Base-by-base conservation (phyloP, 2,797 vertebrate species). In the Cyprinella venusta region DNA sequence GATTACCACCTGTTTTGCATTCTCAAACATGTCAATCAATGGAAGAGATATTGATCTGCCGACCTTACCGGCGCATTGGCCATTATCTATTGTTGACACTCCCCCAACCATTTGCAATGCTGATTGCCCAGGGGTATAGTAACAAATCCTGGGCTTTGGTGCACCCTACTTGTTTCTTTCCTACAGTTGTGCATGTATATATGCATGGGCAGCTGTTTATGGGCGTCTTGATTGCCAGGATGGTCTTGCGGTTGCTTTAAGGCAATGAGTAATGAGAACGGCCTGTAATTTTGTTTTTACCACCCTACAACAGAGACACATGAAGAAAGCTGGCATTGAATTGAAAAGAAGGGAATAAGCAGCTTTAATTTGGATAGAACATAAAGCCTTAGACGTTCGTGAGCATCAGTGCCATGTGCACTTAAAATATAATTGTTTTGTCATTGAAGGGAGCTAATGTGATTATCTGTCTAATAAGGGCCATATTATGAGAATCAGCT, bases 1-100 rank as follows among this genome's bases (percentile, higher is more conserved):
- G 83, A 82, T 81, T 75, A 67, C 86, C 86, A 85, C 86, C 85
- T 88, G 89, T 88, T 90, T 90, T 90, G 84, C 85, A 87, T 90
- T 88, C 69, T 77, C 71, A 84, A 48, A 79, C 70, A 80, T 33
- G 36, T 15, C 63, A 84, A 88, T 90, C 85, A 86, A 86, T 88
- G 24, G 61, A 84, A 56, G 64, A 48, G 86, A 86, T 90, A 89
- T 88, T 83, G 88, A 89, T 90, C 84, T 64, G 64, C 10, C 50
- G 54, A 26, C 38, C 54, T 69, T 40, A 59, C 63, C 72, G 8
- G 61, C 45, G 59, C 68, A 26, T 72, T 80, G 85, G 40, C 75
- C 52, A 87, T 87, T 78, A 85, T 89, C 77, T 77, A 79, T 77
- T 67, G 84, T 74, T 80, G 65, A 77, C 21, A 24, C 78, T 26